A percentile compares a stretch with the other conserved stretches of the same genome.
phyloP scores from a whole-genome alignment of 2,888 invertebrate genomes.

The Bhutanitis thaidina region DNA sequence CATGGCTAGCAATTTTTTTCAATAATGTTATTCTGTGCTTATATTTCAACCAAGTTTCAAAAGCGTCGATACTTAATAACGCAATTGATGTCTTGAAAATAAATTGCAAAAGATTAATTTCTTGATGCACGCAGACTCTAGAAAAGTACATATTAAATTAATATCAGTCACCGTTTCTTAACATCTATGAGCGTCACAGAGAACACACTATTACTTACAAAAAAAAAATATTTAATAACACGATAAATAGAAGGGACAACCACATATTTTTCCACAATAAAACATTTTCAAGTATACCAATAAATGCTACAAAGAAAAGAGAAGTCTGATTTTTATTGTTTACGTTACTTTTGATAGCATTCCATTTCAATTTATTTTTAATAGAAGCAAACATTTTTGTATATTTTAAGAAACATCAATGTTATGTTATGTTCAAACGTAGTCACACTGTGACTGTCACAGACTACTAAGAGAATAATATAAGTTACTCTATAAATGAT shows the following conservation, averaged over 20 bases:
- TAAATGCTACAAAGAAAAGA: slow-evolving; percentile 45
- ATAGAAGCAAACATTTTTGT: slow-evolving; percentile 49
- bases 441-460: too few relatives aligned
- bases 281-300: slow-evolving; percentile 63
- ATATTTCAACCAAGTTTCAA: slow-evolving; percentile 66
- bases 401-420: too few relatives aligned
- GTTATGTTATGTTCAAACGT: not conserved
- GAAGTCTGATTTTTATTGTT: slow-evolving; percentile 44
- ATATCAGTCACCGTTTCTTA: not conserved
- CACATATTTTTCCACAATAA: slow-evolving; percentile 67
- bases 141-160: not conserved
- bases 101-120: slow-evolving; percentile 55
- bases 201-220: slow-evolving; percentile 50
- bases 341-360: slow-evolving; percentile 40
- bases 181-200: not conserved
- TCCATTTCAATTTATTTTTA: slow-evolving; percentile 54
- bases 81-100: slow-evolving; percentile 42
- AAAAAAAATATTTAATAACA: slow-evolving; percentile 49
- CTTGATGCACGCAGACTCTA: slow-evolving; percentile 53
- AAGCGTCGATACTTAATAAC: slow-evolving; percentile 51
- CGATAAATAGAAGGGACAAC: slow-evolving; percentile 56
- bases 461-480: too few relatives aligned
- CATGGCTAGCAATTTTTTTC: slow-evolving; percentile 48
- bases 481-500: too few relatives aligned
- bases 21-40: slow-evolving; percentile 66